Base-by-base conservation (phyloP, 2,888 invertebrate genomes). In the Hypercompe scribonia region DNA sequence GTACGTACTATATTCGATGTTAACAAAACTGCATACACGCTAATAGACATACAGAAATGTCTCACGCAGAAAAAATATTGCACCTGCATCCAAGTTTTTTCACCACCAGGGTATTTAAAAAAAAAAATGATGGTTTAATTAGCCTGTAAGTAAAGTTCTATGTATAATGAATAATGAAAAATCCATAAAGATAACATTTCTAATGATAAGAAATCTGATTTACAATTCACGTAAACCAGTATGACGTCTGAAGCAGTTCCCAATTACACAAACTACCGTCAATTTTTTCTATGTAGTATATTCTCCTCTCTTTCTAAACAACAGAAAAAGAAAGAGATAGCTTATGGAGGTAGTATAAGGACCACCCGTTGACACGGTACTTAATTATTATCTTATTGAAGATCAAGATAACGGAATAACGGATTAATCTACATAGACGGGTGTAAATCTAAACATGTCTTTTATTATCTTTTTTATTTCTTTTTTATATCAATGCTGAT, bases 351-450 rank as follows among this genome's bases (percentile, higher is more conserved):
- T 83, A 90, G 89, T 90, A 91, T 91, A 90, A 89, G 86, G 90
- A 87, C 91, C 91, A 87, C 91, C 91, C 88, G 88, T 86, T 84
- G 91, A 81, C 88, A 82, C 79, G 84, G 69, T 68, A 71, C 70
- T 79, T 84, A 85, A 86, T 86, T 79, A 82, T 36, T 78, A 76
- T 81, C 75, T 76, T 74, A 80, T 77, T 81, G 72, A 64, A 69
- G 65, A 84, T 79, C 71, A 61, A 75, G 79, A 84, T 86, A 74
- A 78, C 11, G 75, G n/a, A 74, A 78, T 78, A 68, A 72, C 68
- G 76, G 81, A 81, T 86, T 81, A 78, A 84, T 83, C 77, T 74
- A 70, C 74, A 77, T 78, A 63, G 68, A 72, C 28, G 33, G 39
- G 63, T 31, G 68, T 84, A 77, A 83, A 83, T 81, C 72, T 68